Base-by-base conservation (phyloP, 2,888 invertebrate species). In the Lasioglossum malachurum region DNA sequence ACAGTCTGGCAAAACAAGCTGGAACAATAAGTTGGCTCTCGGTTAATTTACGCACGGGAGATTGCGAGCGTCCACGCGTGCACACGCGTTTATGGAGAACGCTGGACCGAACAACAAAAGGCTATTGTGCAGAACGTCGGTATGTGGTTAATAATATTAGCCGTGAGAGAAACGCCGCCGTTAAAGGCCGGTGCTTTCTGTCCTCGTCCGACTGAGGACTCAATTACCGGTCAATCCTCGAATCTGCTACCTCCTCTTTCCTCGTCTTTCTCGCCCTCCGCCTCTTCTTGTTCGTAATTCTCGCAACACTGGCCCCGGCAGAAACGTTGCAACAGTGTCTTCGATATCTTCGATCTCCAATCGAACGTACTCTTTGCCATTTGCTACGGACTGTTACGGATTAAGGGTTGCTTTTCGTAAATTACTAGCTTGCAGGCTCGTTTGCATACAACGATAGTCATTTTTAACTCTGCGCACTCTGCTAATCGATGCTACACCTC, bases 111-210 rank as follows among this genome's bases (percentile, higher is more conserved):
- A 80, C 89, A 90, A 94, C 94, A 94, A 94, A 94, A 92, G 92
- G 78, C 94, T 90, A 94, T 94, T 94, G 94, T 94, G 90, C 86
- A 87, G 91, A 82, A 87, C 88, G 90, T 84, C 72, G 84, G 71
- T 74, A 77, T 77, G 41, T 60, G 80, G 71, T 89, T 93, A 93
- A 93, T 93, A 94, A 94, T 94, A 94, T 94, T 93, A 93, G 91
- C 88, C 89, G 88, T 88, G 78, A 82, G 85, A 83, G 86, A 82
- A 90, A 89, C 86, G 80, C 84, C 64, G 89, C 86, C 38, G 69
- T 90, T 87, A 78, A 19, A 88, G 88, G 79, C 82, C 88, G 87
- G 88, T 87, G 87, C 82, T 88, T 91, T 89, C 90, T 87, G 81
- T 87, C 88, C 87, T 88, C 88, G 80, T 75, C 73, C 19, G 67